Evolutionary conservation across 2,888 invertebrate genomes (phyloP), one percentile per base, ranked within the genome.

Genomic region (Trypoxylon attenuatum): DNA sequence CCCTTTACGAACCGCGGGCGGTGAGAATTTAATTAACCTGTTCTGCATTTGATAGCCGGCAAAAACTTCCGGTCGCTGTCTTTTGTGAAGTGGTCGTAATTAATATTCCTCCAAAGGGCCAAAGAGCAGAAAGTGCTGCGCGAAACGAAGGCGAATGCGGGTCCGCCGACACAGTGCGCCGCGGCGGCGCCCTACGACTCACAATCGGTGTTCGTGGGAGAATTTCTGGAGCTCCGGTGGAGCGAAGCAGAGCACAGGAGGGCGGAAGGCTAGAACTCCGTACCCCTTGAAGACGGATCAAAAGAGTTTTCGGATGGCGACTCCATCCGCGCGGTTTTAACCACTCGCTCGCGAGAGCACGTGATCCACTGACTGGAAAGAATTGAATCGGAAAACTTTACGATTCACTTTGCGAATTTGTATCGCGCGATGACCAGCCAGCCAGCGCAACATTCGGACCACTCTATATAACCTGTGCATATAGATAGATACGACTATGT

Each of bases 11-110:
- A 38, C 50, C 59, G 63, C 62, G 43, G 61, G 47, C 68, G 61
- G 63, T 60, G 72, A 76, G 79, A 84, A 84, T 84, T 84, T 82
- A 84, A 83, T 84, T 83, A 84, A 84, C 82, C 79, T 79, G 78
- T 78, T 81, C 78, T 77, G 77, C 76, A 79, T 78, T 81, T 82
- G 83, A 83, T 82, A 78, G 78, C 69, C 62, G 61, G 70, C 78
- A 77, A 74, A 77, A 78, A 75, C 76, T 73, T 64, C 69, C 67
- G 68, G 70, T 65, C 74, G 74, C 61, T 77, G 64, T 71, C 76
- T 79, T 78, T 80, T 74, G 70, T 65, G 63, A 71, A 60, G 56
- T 60, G 60, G 69, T 68, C 71, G 77, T 80, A 81, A 82, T 81
- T 82, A 81, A 82, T 77, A 75, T 77, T 76, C 61, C 71, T 49